These are phyloP conservation scores for Melolontha melolontha DNA, from an alignment of 2,888 invertebrate species.

Conservation along the genomic window DNA sequence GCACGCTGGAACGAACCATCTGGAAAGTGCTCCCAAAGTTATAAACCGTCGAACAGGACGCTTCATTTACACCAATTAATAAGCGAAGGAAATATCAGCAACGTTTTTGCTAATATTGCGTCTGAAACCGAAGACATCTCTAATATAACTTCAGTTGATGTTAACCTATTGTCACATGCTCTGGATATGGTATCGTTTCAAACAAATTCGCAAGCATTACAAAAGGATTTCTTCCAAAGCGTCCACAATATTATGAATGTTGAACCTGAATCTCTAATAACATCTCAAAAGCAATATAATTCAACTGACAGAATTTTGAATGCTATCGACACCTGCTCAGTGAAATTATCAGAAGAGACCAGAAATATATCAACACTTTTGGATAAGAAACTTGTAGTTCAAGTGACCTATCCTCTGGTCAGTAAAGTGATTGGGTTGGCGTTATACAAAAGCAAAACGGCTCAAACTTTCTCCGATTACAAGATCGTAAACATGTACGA, in stretches of 20 bases:
- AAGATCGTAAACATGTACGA: conserved; percentile 6
- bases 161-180: conserved; percentile 17
- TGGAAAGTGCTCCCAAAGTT: background rate
- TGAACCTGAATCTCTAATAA: conserved; percentile 9
- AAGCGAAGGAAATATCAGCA: background rate
- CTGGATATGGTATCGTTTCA: conserved; percentile 13
- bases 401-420: conserved; percentile 7
- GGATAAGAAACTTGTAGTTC: conserved; percentile 6
- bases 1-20: conserved; percentile 26
- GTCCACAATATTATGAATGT: conserved; percentile 28
- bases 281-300: conserved; percentile 17
- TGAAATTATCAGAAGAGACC: conserved; percentile 18
- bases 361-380: conserved; percentile 4
- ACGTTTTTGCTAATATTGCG: conserved; percentile 15
- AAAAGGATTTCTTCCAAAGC: conserved; percentile 8
- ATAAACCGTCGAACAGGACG: background rate
- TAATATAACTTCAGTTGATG: conserved; percentile 20
- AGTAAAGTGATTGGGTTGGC: conserved; percentile 18
- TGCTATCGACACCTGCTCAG: conserved; percentile 25
- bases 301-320: conserved; percentile 39
- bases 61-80: conserved; percentile 4
- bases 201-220: background rate
- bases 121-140: background rate
- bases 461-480: conserved; percentile 3
- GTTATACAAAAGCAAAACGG: background rate